Base-by-base conservation (phyloP, 2,888 invertebrate species). In the Tipula helvola region DNA sequence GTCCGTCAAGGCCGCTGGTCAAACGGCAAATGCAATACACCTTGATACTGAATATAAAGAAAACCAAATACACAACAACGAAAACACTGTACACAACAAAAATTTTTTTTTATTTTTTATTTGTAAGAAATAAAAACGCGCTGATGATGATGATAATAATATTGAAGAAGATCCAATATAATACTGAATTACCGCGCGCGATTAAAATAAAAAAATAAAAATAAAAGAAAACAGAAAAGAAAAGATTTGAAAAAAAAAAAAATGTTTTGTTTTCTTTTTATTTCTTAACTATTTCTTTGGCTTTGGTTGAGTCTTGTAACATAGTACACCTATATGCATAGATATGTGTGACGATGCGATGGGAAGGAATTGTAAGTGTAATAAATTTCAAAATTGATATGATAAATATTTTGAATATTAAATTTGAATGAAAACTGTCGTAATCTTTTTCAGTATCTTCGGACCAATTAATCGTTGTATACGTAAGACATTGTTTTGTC, bases 1-100 rank as follows among this genome's bases (percentile, higher is more conserved):
- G 86, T 86, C 86, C 86, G 44, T 47, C 86, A 86, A 86, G 86
- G 86, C 86, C 86, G 86, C 86, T 86, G 86, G 86, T 86, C 86
- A 86, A 86, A 86, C 86, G 86, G 86, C 86, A 86, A 86, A 86
- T 86, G 86, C 86, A 86, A 85, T 44, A 86, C 39, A 84, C 84
- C 84, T 84, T 84, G 84, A 84, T 84, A 84, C 39, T 84, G 84
- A 84, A 84, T 84, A 84, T 84, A 84, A 84, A 84, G 84, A 84
- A 83, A 84, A 41, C 84, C 84, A 84, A 84, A 84, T 84, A 84
- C n/a, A 39, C 13, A 36, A 39, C 13, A 36, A 39, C 13, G 8
- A 71, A 71, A 71, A 39, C 39, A 39, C 39, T 39, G 7, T 7
- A 39, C 39, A 39, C 71, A 71, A 71, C 71, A 28, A 52, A 52